A percentile compares a stretch with the other conserved stretches of the same genome.
Evolutionary conservation across 2,888 invertebrate genomes (phyloP).

Genomic region (Tuberolachnus salignus): DNA sequence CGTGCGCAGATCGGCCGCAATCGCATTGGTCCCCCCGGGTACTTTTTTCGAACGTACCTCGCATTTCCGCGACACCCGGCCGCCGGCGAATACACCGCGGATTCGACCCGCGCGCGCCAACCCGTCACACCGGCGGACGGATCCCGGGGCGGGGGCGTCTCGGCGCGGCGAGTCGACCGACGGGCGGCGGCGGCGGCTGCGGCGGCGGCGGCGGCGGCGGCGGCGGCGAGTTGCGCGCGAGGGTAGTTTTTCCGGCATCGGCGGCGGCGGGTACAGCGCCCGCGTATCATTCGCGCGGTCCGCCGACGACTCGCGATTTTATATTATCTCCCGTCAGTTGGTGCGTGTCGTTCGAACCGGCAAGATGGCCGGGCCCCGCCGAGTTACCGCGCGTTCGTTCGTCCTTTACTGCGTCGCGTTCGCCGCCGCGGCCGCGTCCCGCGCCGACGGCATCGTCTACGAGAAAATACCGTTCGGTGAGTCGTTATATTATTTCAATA

Average conservation of each 20-base stretch:
- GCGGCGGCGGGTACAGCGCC: not conserved
- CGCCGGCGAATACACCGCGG: not conserved
- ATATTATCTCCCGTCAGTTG: conserved; percentile 30
- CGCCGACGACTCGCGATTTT: not conserved
- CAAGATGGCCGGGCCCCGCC: conserved; percentile 47
- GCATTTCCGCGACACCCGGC: not conserved
- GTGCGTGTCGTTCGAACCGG: conserved; percentile 55
- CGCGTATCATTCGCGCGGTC: conserved; percentile 33
- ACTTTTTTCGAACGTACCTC: too few species aligned
- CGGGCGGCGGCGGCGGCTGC: not conserved
- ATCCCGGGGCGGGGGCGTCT: too few species aligned
- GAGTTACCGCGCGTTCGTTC: conserved; percentile 19
- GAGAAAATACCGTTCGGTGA: conserved; percentile 52
- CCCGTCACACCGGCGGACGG: too few species aligned
- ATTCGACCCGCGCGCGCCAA: not conserved
- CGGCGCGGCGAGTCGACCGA: conserved; percentile 7
- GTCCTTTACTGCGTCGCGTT: conserved; percentile 33
- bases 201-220: not conserved
- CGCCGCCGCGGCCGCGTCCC: conserved; percentile 29
- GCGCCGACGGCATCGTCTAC: conserved; percentile 35
- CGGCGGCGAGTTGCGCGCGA: conserved; percentile 12
- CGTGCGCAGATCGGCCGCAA: too few species aligned
- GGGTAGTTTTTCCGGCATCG: not conserved
- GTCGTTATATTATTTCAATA: not conserved
- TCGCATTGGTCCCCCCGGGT: too few species aligned